These are phyloP conservation scores for Leucophenga maculata DNA, from an alignment of 2,888 invertebrate species.

Conservation along the genomic window DNA sequence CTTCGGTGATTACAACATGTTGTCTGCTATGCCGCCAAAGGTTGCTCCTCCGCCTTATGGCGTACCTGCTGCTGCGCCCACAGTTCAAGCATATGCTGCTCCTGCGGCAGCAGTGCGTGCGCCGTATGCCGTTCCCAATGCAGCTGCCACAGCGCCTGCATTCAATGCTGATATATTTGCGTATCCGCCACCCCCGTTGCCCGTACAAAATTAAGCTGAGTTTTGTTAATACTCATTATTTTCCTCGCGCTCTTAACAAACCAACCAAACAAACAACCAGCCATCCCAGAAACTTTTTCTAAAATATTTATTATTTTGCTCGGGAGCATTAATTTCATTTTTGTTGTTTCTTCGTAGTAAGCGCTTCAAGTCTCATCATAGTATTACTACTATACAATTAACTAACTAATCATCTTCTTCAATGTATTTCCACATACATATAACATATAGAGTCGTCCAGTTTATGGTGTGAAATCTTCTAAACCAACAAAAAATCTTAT, in stretches of 20 bases:
- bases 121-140: constrained; percentile 66
- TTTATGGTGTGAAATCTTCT: constrained; percentile 14
- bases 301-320: not conserved
- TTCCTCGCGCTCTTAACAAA: no score
- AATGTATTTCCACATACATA: constrained; percentile 18
- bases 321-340: not conserved
- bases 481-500: constrained; percentile 5
- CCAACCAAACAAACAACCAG: no score
- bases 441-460: constrained; percentile 21
- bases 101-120: constrained; percentile 48
- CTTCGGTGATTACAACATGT: constrained; percentile 8
- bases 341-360: not conserved
- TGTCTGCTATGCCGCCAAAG: constrained; percentile 35
- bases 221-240: constrained; percentile 27
- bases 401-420: constrained; percentile 37
- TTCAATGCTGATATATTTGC: constrained; percentile 62
- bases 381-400: constrained; percentile 63
- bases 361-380: not conserved
- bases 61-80: constrained; percentile 51
- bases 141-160: constrained; percentile 45
- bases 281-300: no score
- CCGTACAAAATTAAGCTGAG: constrained; percentile 68
- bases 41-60: constrained; percentile 48
- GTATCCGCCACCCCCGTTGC: constrained; percentile 71
- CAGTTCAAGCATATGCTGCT: constrained; percentile 54